Conservation (phyloP, 53 echinoderm and acorn worm species). For the Paracentrotus lividus region DNA sequence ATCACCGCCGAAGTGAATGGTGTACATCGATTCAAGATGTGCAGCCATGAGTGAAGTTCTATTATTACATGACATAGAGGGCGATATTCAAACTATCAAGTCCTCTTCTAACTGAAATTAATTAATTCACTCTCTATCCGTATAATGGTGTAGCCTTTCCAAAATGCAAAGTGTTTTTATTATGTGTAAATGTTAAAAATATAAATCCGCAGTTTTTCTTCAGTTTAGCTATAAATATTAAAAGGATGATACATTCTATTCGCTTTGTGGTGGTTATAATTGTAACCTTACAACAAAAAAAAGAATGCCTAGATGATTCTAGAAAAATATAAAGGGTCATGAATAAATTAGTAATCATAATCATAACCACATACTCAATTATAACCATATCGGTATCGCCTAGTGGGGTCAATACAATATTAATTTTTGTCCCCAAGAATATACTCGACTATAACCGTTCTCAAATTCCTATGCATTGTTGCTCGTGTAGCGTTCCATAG, state of each 20-base stretch:
- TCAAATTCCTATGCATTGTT: constrained; percentile 55
- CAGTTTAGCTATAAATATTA: neutral
- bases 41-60: neutral
- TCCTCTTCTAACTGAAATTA: constrained; percentile 46
- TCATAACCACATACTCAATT: constrained; percentile 51
- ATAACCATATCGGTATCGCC: constrained; percentile 33
- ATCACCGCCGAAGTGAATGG: neutral
- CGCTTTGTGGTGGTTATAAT: neutral
- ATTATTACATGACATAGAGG: neutral
- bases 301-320: neutral
- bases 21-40: neutral
- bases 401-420: neutral
- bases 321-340: neutral
- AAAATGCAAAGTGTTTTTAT: constrained; percentile 22
- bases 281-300: neutral
- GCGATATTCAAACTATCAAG: constrained; percentile 31
- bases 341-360: neutral
- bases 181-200: neutral
- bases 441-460: constrained; percentile 33
- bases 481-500: constrained; percentile 51
- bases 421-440: constrained; percentile 2
- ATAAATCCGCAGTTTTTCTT: neutral
- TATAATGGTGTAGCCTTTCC: constrained; percentile 34
- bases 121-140: constrained; percentile 7
- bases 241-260: neutral